These are phyloP conservation scores for Mizuhopecten yessoensis DNA, from an alignment of 1,140 invertebrate species.

Conservation along the genomic window DNA sequence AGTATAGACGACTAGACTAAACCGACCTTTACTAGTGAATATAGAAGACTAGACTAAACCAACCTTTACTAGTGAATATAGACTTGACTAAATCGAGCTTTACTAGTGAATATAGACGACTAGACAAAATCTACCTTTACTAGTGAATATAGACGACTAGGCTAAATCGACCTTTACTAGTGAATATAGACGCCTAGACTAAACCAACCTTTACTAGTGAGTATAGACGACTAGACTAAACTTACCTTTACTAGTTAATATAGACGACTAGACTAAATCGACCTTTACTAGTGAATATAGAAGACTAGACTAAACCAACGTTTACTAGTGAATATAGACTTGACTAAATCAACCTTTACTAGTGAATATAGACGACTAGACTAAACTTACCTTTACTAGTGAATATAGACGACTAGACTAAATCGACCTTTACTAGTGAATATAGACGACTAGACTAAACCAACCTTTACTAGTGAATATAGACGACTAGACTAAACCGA, in stretches of 20 bases:
- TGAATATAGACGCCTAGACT: too few relatives aligned
- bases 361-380: conserved; percentile 98
- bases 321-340: too few relatives aligned
- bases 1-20: conserved; percentile 98
- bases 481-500: conserved; percentile 98
- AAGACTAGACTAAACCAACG: too few relatives aligned
- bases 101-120: conserved; percentile 98
- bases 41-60: neutral
- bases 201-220: conserved; percentile 59
- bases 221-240: too few relatives aligned
- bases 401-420: neutral
- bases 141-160: too few relatives aligned
- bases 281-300: too few relatives aligned
- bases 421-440: neutral
- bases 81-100: conserved; percentile 85
- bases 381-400: conserved; percentile 91
- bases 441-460: neutral
- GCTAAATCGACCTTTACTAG: too few relatives aligned
- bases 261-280: neutral
- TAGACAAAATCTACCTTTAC: conserved; percentile 89
- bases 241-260: too few relatives aligned
- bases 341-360: neutral
- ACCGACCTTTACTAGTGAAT: conserved; percentile 88
- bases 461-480: conserved; percentile 95
- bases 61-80: neutral